A percentile compares a stretch with the other conserved stretches of the same genome.
Evolutionary conservation across 37 sponge, comb jelly and placozoan species (phyloP).

Genomic region (Oscarella lobularis): DNA sequence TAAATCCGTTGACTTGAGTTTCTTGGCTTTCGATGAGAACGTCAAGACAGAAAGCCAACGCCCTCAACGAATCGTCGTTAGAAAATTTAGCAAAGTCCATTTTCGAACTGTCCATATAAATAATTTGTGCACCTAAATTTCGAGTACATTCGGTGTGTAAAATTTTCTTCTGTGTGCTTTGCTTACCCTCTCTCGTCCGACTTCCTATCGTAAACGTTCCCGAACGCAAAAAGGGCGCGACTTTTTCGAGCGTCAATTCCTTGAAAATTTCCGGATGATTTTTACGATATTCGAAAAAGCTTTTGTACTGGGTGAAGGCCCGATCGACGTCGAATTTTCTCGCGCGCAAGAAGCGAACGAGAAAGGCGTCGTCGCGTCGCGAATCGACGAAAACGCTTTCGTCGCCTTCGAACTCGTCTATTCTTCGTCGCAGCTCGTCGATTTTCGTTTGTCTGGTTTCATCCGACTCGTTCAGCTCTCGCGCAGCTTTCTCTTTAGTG

Average conservation of each 20-base stretch:
- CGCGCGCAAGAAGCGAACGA: constrained; percentile 38
- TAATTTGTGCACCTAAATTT: too few relatives aligned
- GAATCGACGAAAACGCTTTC: background rate
- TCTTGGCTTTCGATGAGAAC: constrained; percentile 27
- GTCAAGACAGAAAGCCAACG: constrained; percentile 28
- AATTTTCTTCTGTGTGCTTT: too few relatives aligned
- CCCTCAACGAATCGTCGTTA: constrained; percentile 23
- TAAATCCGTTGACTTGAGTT: constrained; percentile 49
- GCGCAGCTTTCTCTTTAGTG: constrained; percentile 27
- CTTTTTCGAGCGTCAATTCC: constrained; percentile 5
- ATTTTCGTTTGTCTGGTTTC: constrained; percentile 12
- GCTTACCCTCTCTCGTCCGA: too few relatives aligned
- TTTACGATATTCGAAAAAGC: constrained; percentile 24
- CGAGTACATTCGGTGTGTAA: too few relatives aligned
- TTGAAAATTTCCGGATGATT: constrained; percentile 36
- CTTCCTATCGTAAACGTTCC: too few relatives aligned
- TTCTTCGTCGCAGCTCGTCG: constrained; percentile 16
- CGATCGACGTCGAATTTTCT: constrained; percentile 52
- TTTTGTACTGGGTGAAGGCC: constrained; percentile 17
- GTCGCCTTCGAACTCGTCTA: constrained; percentile 7
- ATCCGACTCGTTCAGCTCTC: constrained; percentile 56
- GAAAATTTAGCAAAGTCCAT: constrained; percentile 32
- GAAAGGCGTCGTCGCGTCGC: constrained; percentile 15
- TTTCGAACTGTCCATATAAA: constrained; percentile 30
- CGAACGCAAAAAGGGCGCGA: constrained; percentile 43